Conservation (phyloP, 2,113 vertebrate genomes). For the Heterotilapia buettikoferi region DNA sequence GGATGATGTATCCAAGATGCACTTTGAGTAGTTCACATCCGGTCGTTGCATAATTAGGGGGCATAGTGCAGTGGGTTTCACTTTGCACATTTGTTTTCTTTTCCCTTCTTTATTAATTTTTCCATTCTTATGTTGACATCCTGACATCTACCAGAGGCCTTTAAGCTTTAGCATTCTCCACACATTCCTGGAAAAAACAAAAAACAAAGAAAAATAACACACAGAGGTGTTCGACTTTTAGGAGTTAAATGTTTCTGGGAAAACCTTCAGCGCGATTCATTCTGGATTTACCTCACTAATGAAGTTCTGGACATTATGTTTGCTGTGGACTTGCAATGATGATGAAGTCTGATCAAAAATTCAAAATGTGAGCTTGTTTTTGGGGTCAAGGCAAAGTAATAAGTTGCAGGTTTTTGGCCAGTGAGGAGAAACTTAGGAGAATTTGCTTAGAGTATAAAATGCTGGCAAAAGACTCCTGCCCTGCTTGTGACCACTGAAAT, state of each 20-base stretch:
- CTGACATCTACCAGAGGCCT: not conserved
- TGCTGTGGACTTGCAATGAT: not conserved
- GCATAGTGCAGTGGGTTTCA: not conserved
- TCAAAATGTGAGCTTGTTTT: not conserved
- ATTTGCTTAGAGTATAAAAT: not conserved
- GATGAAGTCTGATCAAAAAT: not conserved
- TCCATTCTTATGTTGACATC: too few relatives aligned
- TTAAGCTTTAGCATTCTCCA: not conserved
- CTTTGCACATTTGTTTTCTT: not conserved
- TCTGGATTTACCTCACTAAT: not conserved
- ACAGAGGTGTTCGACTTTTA: accelerated
- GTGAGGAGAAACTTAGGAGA: not conserved
- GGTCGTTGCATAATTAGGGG: not conserved
- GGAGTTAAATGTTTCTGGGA: not conserved
- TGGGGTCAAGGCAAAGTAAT: not conserved
- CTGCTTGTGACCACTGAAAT: not conserved
- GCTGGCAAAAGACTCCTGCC: not conserved
- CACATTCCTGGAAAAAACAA: not conserved
- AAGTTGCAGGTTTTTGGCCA: not conserved
- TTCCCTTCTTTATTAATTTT: not conserved
- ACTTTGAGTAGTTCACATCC: not conserved
- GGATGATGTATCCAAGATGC: not conserved
- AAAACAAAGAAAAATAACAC: not conserved
- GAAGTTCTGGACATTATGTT: not conserved
- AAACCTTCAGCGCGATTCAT: not conserved